Base-by-base conservation (phyloP, 2,888 invertebrate genomes). In the Hemicrepidius hirtus region DNA sequence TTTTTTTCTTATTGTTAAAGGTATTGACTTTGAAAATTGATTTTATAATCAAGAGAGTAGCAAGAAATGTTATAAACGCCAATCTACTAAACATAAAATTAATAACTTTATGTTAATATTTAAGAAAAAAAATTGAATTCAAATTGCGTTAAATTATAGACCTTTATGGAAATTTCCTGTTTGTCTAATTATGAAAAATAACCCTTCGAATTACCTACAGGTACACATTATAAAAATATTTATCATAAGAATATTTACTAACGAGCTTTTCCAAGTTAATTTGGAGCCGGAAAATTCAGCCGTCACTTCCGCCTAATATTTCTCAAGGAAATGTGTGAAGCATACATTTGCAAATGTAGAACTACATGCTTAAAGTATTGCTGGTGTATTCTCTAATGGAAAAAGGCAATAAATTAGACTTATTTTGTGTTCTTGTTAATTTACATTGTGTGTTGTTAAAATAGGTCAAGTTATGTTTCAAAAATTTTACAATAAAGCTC, bases 351-450 rank as follows among this genome's bases (percentile, higher is more conserved):
- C 37, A 20, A 32, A 32, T 7, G 57, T 37, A 57, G 20, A 57
- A 37, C 57, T 18, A 18, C 37, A 28, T 28, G n/a, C 4, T 57
- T 7, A 18, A 60, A 44, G 57, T 60, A 40, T 60, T 28, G 37
- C 18, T 28, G n/a, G 41, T 28, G 60, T 28, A 44, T 28, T 18
- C 60, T 40, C 41, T 60, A 60, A 60, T 60, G 60, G 60, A 60
- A 60, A 41, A 60, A 24, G 24, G 21, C 20, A 60, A 60, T 60
- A 60, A 60, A 60, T n/a, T 37, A 41, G 7, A n/a, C 41, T 21
- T 13, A 12, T 28, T 21, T 21, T n/a, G 13, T 60, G 21, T 44
- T 24, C 18, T n/a, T 21, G 21, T 44, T 44, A 44, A 40, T 41
- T 60, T 44, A 21, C 37, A 37, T 18, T 6, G 37, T 20, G 37